Conservation (phyloP, 2,888 invertebrate genomes). For the Leistus spinibarbis region DNA sequence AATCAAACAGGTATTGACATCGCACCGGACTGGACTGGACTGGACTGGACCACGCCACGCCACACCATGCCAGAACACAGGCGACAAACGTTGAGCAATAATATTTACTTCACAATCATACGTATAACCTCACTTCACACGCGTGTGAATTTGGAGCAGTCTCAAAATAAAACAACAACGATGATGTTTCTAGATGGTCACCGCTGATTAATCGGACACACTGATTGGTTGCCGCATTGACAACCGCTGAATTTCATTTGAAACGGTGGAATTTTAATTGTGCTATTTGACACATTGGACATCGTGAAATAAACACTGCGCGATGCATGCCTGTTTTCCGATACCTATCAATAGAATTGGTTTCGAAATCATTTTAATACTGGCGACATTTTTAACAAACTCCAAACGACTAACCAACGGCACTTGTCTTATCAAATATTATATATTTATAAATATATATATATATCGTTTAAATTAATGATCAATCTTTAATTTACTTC, state of each 20-base stretch:
- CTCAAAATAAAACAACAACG: neutral
- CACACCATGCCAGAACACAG: no score
- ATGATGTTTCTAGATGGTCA: neutral
- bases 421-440: no score
- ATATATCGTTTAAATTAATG: no score
- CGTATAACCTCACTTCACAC: neutral
- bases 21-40: no score
- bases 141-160: neutral
- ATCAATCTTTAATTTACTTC: no score
- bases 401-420: no score
- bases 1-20: slow-evolving; percentile 25
- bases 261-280: neutral
- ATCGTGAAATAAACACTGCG: neutral
- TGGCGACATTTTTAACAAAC: no score
- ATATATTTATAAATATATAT: no score
- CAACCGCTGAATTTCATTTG: neutral
- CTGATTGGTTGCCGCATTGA: neutral
- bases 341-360: neutral
- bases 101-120: neutral
- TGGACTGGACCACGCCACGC: no score
- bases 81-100: neutral
- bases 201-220: neutral
- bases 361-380: neutral
- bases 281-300: neutral
- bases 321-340: neutral